Evolutionary conservation across 1,140 invertebrate genomes (phyloP).

Genomic region (Medauroidea extradentata): DNA sequence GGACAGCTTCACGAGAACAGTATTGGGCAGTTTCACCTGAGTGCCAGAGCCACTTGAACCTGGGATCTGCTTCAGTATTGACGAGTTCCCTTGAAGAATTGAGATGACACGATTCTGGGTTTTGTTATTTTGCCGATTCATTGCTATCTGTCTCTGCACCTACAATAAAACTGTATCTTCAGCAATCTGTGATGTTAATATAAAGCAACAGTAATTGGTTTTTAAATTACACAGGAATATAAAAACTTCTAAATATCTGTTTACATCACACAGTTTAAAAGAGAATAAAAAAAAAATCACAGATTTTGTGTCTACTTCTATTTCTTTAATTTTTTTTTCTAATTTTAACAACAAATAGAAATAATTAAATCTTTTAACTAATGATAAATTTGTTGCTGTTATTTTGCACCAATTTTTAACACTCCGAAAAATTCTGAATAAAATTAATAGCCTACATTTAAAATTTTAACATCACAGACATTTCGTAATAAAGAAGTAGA

Average conservation of each 20-base stretch:
- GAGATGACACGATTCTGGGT: conserved; percentile 62
- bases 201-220: background rate
- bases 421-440: no score
- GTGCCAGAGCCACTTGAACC: background rate
- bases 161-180: conserved; percentile 20
- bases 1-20: conserved; percentile 59
- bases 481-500: no score
- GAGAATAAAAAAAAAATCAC: background rate
- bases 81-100: conserved; percentile 59
- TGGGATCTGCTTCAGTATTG: conserved; percentile 46
- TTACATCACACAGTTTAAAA: background rate
- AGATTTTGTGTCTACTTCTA: background rate
- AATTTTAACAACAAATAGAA: background rate
- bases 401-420: no score
- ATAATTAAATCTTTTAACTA: no score
- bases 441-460: no score
- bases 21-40: conserved; percentile 28
- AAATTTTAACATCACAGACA: no score
- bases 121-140: conserved; percentile 61
- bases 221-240: background rate
- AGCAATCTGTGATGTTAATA: background rate
- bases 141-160: conserved; percentile 64
- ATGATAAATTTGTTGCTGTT: no score
- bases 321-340: background rate
- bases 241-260: background rate